phyloP scores from a whole-genome alignment of 2,113 vertebrate genomes.

The Bettongia penicillata region DNA sequence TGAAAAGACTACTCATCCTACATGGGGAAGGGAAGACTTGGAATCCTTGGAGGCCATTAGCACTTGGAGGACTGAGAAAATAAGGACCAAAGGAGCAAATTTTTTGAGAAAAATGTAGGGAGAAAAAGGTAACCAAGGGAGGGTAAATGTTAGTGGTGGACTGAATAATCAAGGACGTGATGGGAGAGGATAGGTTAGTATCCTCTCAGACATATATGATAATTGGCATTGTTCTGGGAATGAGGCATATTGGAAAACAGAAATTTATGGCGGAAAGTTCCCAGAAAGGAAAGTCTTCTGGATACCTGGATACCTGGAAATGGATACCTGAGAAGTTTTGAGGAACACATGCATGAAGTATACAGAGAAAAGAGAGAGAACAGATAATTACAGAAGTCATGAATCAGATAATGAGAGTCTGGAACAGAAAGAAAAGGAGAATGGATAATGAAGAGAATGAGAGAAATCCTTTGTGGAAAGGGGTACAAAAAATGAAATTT shows the following conservation, averaged over 20 bases:
- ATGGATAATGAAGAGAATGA: neutral
- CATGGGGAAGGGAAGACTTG: neutral
- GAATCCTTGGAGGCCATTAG: neutral
- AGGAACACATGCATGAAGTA: too few species aligned
- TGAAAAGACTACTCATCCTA: neutral
- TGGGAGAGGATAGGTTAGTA: neutral
- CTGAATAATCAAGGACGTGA: neutral
- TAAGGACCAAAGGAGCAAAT: neutral
- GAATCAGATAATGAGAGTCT: neutral
- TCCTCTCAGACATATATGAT: neutral
- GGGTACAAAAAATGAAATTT: neutral
- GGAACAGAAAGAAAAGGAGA: neutral
- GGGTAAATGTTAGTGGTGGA: neutral
- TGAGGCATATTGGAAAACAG: neutral
- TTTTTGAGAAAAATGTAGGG: neutral
- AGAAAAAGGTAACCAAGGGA: neutral
- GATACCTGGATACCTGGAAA: too few species aligned
- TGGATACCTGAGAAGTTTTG: too few species aligned
- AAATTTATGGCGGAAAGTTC: neutral
- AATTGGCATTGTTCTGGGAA: neutral
- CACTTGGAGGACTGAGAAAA: neutral
- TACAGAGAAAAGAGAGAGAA: too few species aligned
- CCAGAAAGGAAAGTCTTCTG: neutral
- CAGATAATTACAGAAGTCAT: neutral
- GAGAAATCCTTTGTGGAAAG: neutral